Evolutionary conservation across 2,888 invertebrate species (phyloP).

Genomic region (Scaptomyza cyrtandrae): DNA sequence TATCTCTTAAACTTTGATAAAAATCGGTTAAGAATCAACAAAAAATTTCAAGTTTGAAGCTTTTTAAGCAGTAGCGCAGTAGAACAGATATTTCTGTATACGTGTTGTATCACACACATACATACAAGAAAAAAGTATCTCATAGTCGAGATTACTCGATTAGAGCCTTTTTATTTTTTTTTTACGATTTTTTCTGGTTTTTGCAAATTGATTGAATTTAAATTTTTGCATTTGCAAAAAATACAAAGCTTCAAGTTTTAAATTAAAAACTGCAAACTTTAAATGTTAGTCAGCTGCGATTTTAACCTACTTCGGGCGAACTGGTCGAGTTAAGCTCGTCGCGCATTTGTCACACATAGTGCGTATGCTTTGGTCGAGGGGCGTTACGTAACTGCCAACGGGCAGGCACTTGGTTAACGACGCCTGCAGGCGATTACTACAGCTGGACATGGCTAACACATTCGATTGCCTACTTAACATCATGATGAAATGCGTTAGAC

Average conservation of each 20-base stretch:
- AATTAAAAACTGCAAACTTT: conserved; percentile 44
- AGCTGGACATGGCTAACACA: conserved; percentile 68
- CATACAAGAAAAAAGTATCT: background rate
- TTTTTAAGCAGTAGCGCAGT: background rate
- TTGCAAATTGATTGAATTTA: conserved; percentile 81
- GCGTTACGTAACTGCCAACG: conserved; percentile 70
- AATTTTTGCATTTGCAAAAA: conserved; percentile 74
- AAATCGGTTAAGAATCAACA: background rate
- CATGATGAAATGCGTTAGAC: conserved; percentile 71
- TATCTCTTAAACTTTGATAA: too few relatives aligned
- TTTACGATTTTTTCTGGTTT: conserved; percentile 47
- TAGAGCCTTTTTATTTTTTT: background rate
- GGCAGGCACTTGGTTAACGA: conserved; percentile 57
- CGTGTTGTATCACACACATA: background rate
- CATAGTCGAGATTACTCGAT: background rate
- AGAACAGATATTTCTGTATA: background rate
- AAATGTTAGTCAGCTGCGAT: conserved; percentile 72
- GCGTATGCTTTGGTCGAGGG: conserved; percentile 36
- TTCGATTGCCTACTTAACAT: conserved; percentile 73
- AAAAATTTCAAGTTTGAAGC: background rate
- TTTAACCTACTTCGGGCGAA: conserved; percentile 73
- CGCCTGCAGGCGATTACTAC: conserved; percentile 26
- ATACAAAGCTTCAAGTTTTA: conserved; percentile 47
- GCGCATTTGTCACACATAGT: conserved; percentile 79
- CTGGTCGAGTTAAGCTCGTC: conserved; percentile 71